Evolutionary conservation across 1,140 invertebrate genomes (phyloP).

Genomic region (Cyclargus thomasi): DNA sequence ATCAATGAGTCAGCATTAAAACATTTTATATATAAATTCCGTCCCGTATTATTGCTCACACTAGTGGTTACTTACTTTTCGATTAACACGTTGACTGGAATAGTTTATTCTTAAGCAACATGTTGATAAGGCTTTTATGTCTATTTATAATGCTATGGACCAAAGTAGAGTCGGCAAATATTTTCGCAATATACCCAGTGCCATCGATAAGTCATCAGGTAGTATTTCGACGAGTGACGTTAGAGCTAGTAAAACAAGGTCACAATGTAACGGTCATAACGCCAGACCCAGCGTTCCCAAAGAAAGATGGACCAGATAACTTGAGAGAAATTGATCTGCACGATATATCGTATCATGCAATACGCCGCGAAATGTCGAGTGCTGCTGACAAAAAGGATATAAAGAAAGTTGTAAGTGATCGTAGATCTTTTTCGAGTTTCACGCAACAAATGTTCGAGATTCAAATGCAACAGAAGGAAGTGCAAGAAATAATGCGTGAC

Average conservation of each 20-base stretch:
- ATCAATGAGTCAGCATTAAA: too few species aligned
- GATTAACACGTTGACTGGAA: background rate
- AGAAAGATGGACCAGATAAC: conserved; percentile 4
- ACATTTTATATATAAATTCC: too few species aligned
- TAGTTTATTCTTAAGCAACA: background rate
- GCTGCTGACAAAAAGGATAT: background rate
- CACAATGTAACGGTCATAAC: conserved; percentile 14
- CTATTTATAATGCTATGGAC: background rate
- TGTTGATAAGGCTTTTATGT: background rate
- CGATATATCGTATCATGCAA: background rate
- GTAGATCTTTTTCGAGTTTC: background rate
- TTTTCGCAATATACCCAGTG: conserved; percentile 10
- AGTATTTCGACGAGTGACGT: conserved; percentile 5
- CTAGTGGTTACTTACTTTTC: too few species aligned
- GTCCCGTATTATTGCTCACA: too few species aligned
- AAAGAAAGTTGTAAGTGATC: background rate
- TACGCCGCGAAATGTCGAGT: background rate
- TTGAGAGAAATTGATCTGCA: conserved; percentile 17
- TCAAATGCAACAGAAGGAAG: conserved; percentile 5
- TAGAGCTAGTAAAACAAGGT: conserved; percentile 3
- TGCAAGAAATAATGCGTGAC: conserved; percentile 8
- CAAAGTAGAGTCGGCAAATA: conserved; percentile 4
- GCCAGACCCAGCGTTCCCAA: conserved; percentile 10
- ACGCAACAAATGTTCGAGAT: background rate
- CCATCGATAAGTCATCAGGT: conserved; percentile 15